Conservation (phyloP, 2,113 vertebrate genomes). For the Promerops cafer region DNA sequence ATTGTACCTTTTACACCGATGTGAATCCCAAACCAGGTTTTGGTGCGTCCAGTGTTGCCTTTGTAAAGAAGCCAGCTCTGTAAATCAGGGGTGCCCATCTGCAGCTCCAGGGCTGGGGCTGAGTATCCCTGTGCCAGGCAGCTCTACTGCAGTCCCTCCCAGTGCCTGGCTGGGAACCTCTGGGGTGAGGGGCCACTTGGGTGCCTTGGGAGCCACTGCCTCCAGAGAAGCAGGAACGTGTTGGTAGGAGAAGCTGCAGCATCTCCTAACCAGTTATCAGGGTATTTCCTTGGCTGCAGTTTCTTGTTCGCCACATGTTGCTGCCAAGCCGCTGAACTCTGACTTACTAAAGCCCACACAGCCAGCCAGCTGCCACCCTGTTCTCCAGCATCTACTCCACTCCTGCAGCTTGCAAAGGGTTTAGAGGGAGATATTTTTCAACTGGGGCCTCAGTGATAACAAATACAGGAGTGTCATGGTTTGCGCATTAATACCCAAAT, state of each 20-base stretch:
- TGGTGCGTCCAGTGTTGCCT: background rate
- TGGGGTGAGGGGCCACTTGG: background rate
- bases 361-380: background rate
- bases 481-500: background rate
- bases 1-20: background rate
- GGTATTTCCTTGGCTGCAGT: background rate
- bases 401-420: background rate
- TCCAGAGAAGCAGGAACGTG: background rate
- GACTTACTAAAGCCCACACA: background rate
- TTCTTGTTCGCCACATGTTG: fast-evolving
- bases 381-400: background rate
- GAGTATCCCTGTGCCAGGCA: background rate
- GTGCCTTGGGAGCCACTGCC: fast-evolving
- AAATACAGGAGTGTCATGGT: background rate
- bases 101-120: background rate
- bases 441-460: background rate
- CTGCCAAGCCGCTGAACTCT: background rate
- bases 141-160: fast-evolving
- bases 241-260: background rate
- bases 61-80: background rate
- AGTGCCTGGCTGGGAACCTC: background rate
- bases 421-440: background rate
- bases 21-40: background rate
- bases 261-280: background rate
- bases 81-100: background rate